Base-by-base conservation (phyloP, 2,888 invertebrate genomes). In the Eulithis prunata region DNA sequence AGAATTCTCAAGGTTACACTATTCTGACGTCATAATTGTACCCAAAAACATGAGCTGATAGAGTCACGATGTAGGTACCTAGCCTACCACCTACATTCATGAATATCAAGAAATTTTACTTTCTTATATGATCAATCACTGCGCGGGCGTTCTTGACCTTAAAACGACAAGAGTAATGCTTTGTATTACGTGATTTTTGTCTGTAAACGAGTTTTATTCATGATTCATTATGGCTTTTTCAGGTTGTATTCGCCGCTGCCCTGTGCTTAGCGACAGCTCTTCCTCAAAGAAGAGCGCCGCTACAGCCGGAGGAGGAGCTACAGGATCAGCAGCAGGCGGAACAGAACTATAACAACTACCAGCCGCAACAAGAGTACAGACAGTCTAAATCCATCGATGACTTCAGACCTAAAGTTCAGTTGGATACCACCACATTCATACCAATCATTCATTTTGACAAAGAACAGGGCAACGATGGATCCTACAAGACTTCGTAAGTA, bases 401-500 rank as follows among this genome's bases (percentile, higher is more conserved):
- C 72, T 90, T 92, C 83, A 89, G 91, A 73, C 87, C 91, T 32
- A 86, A 89, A 80, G 85, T 86, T n/a, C 82, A 85, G 28, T 73
- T 90, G 62, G 94, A 94, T 51, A 94, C 95, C 14, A 96, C 96
- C 68, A 97, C 97, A n/a, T 95, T 91, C 85, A 96, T 97, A 75
- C 97, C 97, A 14, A 97, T 97, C 81, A 94, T 97, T 69, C 94
- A 95, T 74, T 97, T 96, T 85, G 96, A 97, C 80, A 97, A 97
- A 82, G 96, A 97, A 83, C 97, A 97, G 82, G 96, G 96, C 71
- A 95, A 95, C 72, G 97, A 97, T 88, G 97, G 97, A 78, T 97
- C 96, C 81, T 97, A 97, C 86, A 96, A 96, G 88, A 95, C 97
- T 66, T 86, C 96, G 96, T 96, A 91, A 93, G 94, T 71, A 12